These are phyloP conservation scores for Drosophila trichaetosa DNA, from an alignment of 2,888 invertebrate species.

Conservation along the genomic window DNA sequence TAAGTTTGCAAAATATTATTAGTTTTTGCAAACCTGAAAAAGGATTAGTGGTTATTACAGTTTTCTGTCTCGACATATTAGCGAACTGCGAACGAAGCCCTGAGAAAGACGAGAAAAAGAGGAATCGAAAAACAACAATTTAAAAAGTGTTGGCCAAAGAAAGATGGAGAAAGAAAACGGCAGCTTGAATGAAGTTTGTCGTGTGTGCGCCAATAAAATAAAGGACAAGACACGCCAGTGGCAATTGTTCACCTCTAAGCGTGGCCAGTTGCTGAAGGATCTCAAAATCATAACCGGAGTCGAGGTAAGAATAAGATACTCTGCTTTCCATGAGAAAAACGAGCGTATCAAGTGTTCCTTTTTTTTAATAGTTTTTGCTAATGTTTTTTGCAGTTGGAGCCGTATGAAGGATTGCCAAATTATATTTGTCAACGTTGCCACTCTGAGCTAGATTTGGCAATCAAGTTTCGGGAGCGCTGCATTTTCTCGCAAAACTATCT, in stretches of 20 bases:
- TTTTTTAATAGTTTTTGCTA: neutral
- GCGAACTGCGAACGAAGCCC: neutral
- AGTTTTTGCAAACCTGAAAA: neutral
- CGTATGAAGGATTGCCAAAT: slow-evolving; percentile 44
- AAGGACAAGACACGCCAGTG: slow-evolving; percentile 57
- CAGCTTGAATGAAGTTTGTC: slow-evolving; percentile 50
- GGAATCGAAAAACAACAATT: neutral
- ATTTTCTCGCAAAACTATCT: slow-evolving; percentile 69
- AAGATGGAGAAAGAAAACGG: slow-evolving; percentile 22
- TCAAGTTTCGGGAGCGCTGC: slow-evolving; percentile 69
- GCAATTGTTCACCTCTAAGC: slow-evolving; percentile 50
- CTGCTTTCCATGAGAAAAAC: neutral
- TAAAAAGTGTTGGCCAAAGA: neutral
- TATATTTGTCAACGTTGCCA: slow-evolving; percentile 62
- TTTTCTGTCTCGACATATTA: neutral
- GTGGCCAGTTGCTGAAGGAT: slow-evolving; percentile 50
- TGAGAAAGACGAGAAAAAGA: neutral
- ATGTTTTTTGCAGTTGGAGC: slow-evolving; percentile 32
- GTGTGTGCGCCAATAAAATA: slow-evolving; percentile 70
- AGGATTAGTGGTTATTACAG: neutral
- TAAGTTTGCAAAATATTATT: neutral
- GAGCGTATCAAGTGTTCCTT: neutral
- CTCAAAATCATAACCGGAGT: slow-evolving; percentile 66
- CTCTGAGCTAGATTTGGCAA: slow-evolving; percentile 66
- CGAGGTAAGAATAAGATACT: slow-evolving; percentile 33